Base-by-base conservation (phyloP, 2,113 vertebrate genomes). In the Setophaga kirtlandii region DNA sequence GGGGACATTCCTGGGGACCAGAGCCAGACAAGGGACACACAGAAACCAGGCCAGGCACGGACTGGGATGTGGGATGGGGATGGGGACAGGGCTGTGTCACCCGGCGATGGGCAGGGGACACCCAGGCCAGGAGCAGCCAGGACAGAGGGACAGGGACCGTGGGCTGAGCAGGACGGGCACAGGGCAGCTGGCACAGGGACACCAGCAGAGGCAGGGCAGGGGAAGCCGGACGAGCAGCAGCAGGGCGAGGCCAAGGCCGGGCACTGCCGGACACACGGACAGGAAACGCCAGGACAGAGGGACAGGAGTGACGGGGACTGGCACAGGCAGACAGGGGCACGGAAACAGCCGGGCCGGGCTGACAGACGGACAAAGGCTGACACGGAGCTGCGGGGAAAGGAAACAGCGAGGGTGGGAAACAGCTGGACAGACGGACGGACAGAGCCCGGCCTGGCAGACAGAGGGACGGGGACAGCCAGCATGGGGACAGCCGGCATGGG, bases 361-460 rank as follows among this genome's bases (percentile, higher is more conserved):
- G 55, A 85, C 25, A 2, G 46, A 62, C 56, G 73, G 83, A 95
- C 76, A 92, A 90, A 93, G 78, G 84, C 47, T 67, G 84, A 90
- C 69, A 83, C 68, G 78, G 69, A 91, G 46, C 37, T 10, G 31
- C 15, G 1, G 64, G 55, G 90, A 93, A 77, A 93, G 93, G 93
- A 95, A 96, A 78, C 6, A 1, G 84, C 8, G 1, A 85, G 68
- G 93, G 69, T 68, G 33, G 93, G 84, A 92, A 94, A 77, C 77
- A 70, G 77, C 79, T 11, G 49, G 78, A 80, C 25, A 24, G 78
- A 58, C 22, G 4, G 84, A 93, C 23, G 5, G 84, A 93, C 7
- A 0, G 55, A 62, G 76, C 49, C 73, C 10, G 50, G 68, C 76
- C 67, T 39, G 81, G 73, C 9, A 12, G 63, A 76, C 13, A 8